Evolutionary conservation across 2,797 vertebrate genomes (phyloP).

Genomic region (Notolepis coatsorum): DNA sequence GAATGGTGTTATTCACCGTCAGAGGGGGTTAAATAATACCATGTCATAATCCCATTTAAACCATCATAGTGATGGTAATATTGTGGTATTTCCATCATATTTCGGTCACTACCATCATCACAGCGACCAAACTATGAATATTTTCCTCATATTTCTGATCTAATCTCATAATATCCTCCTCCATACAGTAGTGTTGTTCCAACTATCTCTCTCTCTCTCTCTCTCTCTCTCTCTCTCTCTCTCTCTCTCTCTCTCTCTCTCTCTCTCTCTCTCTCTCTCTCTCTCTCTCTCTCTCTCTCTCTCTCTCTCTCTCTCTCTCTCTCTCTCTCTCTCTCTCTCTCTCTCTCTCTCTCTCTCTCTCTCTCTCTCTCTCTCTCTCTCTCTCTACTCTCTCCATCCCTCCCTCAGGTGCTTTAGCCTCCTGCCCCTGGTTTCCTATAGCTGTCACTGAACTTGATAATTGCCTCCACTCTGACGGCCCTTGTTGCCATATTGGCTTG

Average conservation of each 20-base stretch:
- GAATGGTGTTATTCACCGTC: no score
- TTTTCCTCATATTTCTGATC: no score
- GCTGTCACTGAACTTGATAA: background rate
- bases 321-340: conserved; percentile 13
- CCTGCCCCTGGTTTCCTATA: background rate
- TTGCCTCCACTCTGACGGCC: conserved; percentile 2
- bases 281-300: conserved; percentile 14
- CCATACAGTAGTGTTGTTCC: background rate
- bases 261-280: background rate
- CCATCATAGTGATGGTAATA: no score
- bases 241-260: background rate
- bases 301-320: conserved; percentile 11
- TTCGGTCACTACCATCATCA: no score
- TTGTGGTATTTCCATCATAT: no score
- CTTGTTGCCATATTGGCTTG: background rate
- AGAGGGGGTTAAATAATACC: no score
- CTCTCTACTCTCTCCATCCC: background rate
- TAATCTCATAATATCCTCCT: no score
- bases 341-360: conserved; percentile 7
- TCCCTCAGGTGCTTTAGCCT: conserved; percentile 5
- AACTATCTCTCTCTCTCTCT: background rate
- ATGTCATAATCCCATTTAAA: no score
- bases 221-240: background rate
- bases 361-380: conserved; percentile 21
- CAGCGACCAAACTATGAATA: no score